phyloP scores from a whole-genome alignment of 2,797 vertebrate genomes.

The Balearica regulorum region DNA sequence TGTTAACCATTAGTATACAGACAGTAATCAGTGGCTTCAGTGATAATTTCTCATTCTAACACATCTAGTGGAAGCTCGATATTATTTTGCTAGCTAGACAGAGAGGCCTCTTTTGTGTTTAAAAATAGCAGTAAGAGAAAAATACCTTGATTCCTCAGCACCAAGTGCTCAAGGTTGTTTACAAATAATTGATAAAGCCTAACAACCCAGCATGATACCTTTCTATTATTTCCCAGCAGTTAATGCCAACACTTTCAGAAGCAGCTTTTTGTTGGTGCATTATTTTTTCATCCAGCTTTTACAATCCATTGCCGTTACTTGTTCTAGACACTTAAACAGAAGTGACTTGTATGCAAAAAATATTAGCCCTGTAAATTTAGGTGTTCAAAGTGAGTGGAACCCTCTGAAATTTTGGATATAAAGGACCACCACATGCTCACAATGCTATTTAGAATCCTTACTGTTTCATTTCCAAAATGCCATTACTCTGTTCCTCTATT shows the following conservation, averaged over 20 bases:
- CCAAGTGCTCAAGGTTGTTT: neutral
- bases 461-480: neutral
- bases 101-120: neutral
- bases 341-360: neutral
- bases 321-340: neutral
- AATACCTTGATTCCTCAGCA: neutral
- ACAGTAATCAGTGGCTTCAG: neutral
- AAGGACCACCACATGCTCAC: neutral
- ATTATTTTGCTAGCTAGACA: neutral
- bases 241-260: neutral
- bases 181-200: neutral
- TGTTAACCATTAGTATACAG: neutral
- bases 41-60: neutral
- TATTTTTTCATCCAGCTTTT: neutral
- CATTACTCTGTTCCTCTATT: neutral
- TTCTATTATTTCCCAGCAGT: neutral
- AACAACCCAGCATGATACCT: neutral
- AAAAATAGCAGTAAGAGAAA: neutral
- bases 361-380: neutral
- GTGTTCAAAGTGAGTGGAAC: neutral
- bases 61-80: neutral
- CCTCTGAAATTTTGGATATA: neutral
- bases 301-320: neutral
- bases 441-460: neutral
- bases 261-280: neutral